Percentiles rank a stretch among this genome's conserved stretches.
Evolutionary conservation across 2,113 vertebrate genomes (phyloP).

Genomic region (Mesembrinibis cayennensis): DNA sequence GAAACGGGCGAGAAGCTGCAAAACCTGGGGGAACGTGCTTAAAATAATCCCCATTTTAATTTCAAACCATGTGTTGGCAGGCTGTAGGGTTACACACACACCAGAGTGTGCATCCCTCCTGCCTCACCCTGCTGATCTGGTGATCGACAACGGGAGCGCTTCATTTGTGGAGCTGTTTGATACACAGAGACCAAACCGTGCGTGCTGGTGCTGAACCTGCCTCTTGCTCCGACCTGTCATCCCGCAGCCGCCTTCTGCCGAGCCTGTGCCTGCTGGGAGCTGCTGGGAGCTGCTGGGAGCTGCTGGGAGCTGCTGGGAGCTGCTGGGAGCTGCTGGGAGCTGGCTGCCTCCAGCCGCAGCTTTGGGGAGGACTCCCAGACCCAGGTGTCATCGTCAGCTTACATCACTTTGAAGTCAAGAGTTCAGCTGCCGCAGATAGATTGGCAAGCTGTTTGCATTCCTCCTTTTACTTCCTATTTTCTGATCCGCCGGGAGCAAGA

Average conservation of each 20-base stretch:
- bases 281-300: background rate
- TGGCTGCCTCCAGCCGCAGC: too few species aligned
- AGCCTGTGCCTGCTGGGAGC: background rate
- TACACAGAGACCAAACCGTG: accelerated
- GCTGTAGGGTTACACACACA: background rate
- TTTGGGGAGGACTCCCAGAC: background rate
- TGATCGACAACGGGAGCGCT: accelerated
- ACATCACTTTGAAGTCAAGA: background rate
- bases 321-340: background rate
- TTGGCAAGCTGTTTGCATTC: background rate
- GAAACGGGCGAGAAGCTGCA: slow-evolving; percentile 3
- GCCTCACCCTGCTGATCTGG: background rate
- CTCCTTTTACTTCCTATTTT: background rate
- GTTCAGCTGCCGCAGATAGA: accelerated
- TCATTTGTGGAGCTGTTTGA: background rate
- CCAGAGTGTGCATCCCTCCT: background rate
- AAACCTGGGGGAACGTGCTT: background rate
- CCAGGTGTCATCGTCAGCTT: accelerated
- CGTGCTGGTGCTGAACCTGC: background rate
- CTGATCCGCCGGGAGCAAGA: accelerated
- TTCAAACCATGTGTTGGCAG: background rate
- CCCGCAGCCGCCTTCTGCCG: background rate
- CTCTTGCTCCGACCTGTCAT: background rate
- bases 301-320: background rate
- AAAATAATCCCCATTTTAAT: background rate